Conservation (phyloP, 2,888 invertebrate genomes). For the Sesia apiformis region DNA sequence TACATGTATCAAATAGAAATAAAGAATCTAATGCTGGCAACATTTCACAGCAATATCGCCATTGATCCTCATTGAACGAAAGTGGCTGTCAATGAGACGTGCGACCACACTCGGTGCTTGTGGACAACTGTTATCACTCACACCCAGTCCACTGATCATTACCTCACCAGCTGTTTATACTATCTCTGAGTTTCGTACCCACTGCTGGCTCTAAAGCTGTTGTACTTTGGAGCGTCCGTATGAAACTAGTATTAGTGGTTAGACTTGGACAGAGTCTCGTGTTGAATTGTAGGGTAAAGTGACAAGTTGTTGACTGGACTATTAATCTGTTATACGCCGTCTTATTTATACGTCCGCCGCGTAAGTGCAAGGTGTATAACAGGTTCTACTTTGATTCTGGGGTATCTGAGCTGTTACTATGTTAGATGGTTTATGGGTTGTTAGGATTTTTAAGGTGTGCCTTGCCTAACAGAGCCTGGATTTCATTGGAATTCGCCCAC, state of each 20-base stretch:
- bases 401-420: neutral
- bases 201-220: neutral
- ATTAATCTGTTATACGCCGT: conserved; percentile 22
- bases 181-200: neutral
- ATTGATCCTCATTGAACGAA: conserved; percentile 1
- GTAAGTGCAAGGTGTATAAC: neutral
- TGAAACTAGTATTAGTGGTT: no score
- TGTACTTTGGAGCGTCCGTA: no score
- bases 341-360: conserved; percentile 17
- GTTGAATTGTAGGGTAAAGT: conserved; percentile 9
- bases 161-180: neutral
- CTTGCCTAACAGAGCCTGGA: no score
- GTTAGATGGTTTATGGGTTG: no score
- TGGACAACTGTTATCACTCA: conserved; percentile 15
- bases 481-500: no score
- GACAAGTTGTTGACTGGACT: conserved; percentile 15
- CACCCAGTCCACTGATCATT: conserved; percentile 3
- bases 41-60: neutral
- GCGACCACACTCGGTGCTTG: conserved; percentile 15
- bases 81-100: conserved; percentile 5
- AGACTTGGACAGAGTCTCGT: no score
- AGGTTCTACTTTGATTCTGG: neutral
- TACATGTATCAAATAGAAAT: neutral
- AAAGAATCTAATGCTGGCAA: neutral
- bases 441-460: conserved; percentile 2